phyloP scores from a whole-genome alignment of 2,113 vertebrate genomes.

The Macaca nemestrina region DNA sequence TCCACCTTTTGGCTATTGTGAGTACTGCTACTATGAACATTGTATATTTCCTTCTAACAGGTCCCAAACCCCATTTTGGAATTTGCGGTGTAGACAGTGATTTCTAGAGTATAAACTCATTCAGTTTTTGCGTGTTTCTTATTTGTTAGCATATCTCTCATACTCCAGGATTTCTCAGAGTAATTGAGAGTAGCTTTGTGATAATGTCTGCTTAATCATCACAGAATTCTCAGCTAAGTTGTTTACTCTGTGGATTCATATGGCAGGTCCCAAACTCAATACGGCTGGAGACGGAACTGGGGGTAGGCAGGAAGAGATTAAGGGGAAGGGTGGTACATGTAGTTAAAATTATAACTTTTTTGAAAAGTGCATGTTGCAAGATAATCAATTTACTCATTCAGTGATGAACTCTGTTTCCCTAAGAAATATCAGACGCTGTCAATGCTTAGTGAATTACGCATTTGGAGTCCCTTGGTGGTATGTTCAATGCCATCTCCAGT shows the following conservation, averaged over 20 bases:
- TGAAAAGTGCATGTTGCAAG: constrained; percentile 2
- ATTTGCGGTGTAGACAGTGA: neutral
- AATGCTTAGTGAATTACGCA: neutral
- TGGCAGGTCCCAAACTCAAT: neutral
- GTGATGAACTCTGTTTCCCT: neutral
- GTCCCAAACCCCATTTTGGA: neutral
- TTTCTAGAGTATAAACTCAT: neutral
- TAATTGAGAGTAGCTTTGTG: neutral
- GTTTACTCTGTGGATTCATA: constrained; percentile 27
- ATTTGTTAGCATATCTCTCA: neutral
- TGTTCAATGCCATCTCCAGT: constrained; percentile 1
- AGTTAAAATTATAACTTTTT: constrained; percentile 45
- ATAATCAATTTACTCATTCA: constrained; percentile 34
- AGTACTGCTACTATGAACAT: neutral
- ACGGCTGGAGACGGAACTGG: neutral
- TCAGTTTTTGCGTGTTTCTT: neutral
- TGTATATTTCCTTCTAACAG: neutral
- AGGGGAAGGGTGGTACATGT: neutral
- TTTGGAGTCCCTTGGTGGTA: neutral
- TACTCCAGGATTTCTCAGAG: neutral
- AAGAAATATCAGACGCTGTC: constrained; percentile 14
- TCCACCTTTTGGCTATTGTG: neutral
- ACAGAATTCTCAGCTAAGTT: constrained; percentile 1
- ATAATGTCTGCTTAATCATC: constrained; percentile 2
- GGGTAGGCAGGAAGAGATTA: neutral